These are phyloP conservation scores for Bombus balteatus DNA, from an alignment of 1,140 invertebrate species.

Conservation along the genomic window DNA sequence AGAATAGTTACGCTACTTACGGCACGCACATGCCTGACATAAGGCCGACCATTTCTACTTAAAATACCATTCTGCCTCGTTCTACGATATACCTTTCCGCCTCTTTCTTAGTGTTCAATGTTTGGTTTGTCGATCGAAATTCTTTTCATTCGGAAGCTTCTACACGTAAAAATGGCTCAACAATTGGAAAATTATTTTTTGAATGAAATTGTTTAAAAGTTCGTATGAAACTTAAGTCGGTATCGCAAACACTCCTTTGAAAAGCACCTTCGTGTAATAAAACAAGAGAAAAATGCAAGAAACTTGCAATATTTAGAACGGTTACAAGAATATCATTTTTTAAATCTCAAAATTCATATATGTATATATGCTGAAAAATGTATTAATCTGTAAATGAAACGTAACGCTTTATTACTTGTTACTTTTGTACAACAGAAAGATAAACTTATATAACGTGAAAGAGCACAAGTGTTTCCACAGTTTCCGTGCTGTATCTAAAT, in stretches of 20 bases:
- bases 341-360: background rate
- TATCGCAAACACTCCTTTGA: too few species aligned
- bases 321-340: background rate
- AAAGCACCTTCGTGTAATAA: too few species aligned
- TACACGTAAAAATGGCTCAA: background rate
- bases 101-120: too few species aligned
- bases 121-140: background rate
- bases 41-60: background rate
- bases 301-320: background rate
- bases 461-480: background rate
- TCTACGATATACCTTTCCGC: background rate
- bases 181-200: background rate
- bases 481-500: slow-evolving; percentile 31
- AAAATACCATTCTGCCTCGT: background rate
- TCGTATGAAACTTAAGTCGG: too few species aligned
- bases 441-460: background rate
- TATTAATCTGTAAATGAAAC: background rate
- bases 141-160: background rate
- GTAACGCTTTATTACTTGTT: background rate
- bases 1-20: background rate
- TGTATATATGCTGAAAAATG: background rate
- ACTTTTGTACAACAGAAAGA: background rate
- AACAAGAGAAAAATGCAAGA: too few species aligned
- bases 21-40: background rate
- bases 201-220: background rate